Conservation (phyloP, 2,797 vertebrate species). For the Chelmon rostratus region DNA sequence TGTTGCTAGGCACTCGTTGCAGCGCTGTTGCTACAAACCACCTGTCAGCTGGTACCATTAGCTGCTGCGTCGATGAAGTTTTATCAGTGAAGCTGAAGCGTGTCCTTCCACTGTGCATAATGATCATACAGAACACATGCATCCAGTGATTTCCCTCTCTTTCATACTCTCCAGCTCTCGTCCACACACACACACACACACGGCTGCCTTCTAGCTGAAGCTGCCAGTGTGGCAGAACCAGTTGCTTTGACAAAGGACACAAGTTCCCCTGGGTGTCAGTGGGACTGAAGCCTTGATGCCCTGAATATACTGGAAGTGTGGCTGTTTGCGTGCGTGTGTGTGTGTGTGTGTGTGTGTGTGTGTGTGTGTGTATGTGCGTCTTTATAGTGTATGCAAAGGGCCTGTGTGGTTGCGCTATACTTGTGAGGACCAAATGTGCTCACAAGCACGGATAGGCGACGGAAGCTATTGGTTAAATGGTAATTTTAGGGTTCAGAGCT, state of each 20-base stretch:
- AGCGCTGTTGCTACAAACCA: constrained; percentile 18
- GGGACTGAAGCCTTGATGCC: constrained; percentile 65
- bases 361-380: constrained; percentile 21
- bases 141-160: constrained; percentile 21
- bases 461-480: neutral
- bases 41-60: constrained; percentile 23
- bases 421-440: constrained; percentile 5
- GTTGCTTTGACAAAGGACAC: constrained; percentile 84
- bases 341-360: constrained; percentile 26
- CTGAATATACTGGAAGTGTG: constrained; percentile 65
- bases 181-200: neutral
- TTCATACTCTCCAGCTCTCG: neutral
- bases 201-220: constrained; percentile 75
- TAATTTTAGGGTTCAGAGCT: neutral
- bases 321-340: constrained; percentile 42
- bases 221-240: constrained; percentile 77
- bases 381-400: constrained; percentile 19
- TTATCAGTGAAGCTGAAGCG: constrained; percentile 4
- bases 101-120: neutral
- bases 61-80: constrained; percentile 16
- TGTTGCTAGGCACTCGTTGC: constrained; percentile 53
- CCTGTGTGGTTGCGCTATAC: neutral
- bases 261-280: constrained; percentile 80
- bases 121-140: constrained; percentile 1
- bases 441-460: neutral